Base-by-base conservation (phyloP, 2,113 vertebrate species). In the Scatophagus argus region DNA sequence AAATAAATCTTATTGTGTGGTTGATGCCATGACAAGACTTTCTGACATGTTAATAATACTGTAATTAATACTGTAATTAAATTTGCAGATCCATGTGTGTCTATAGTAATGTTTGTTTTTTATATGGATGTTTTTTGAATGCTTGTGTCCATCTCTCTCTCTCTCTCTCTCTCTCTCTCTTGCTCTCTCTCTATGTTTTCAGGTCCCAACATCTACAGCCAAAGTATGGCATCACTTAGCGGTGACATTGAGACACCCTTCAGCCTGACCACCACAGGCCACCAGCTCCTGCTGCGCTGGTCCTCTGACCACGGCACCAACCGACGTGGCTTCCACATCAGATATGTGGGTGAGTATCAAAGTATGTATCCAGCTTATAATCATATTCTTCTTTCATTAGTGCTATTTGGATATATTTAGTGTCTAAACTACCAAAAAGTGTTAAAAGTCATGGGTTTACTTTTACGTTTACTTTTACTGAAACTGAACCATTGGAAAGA, bases 261-360 rank as follows among this genome's bases (percentile, higher is more conserved):
- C 82, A 98, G 94, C 82, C 86, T 99, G 90, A 97, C 97, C 68
- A 99, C 97, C 82, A 96, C 94, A 2, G 90, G 96, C 54, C 97
- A 99, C 89, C 96, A 99, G 94, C 95, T 98, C 6, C 96, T 98
- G 77, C 93, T 99, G 51, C 96, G 97, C 1, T 99, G 98, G 98
- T 97, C 97, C 39, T 97, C 98, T 49, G 98, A 99, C 93, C 98
- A 99, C 31, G 98, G 97, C 76, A 99, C 98, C 76, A 99, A 98
- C 91, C 96, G 97, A 70, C 97, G 94, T 54, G 98, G 98, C 51
- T 99, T 98, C 94, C 94, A 96, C 88, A 97, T 99, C 94, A 95
- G 96, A 95, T 99, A 99, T 51, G 96, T 98, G 94, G 98, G 98
- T 99, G 94, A 95, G 94, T 94, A 95, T 94, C 94, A 94, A 94